Evolutionary conservation across 2,888 invertebrate genomes (phyloP).

Genomic region (Phyto melanocephala): DNA sequence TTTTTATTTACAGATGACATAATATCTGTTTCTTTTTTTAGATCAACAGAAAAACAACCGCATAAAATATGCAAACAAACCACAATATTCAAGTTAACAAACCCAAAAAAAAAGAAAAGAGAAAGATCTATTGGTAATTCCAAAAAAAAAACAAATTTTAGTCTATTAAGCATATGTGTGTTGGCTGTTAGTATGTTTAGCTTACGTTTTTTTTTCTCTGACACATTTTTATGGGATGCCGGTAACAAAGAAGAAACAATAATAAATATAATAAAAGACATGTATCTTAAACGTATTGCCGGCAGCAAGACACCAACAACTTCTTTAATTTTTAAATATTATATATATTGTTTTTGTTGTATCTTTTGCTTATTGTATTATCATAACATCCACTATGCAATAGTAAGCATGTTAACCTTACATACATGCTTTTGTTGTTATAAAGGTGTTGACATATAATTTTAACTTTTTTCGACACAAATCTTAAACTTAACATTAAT

Average conservation of each 20-base stretch:
- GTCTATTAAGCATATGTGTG: slow-evolving; percentile 2
- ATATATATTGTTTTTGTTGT: slow-evolving; percentile 10
- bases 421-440: no score
- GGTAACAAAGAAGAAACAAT: background rate
- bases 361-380: slow-evolving; percentile 45
- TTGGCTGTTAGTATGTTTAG: background rate
- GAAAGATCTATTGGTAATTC: slow-evolving; percentile 15
- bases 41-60: background rate
- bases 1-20: slow-evolving; percentile 65
- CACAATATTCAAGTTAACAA: slow-evolving; percentile 2
- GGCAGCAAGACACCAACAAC: slow-evolving; percentile 31
- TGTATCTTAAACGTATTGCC: slow-evolving; percentile 30
- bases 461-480: slow-evolving; percentile 17
- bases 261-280: background rate
- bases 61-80: slow-evolving; percentile 11
- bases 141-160: background rate
- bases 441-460: slow-evolving; percentile 55
- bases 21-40: slow-evolving; percentile 62
- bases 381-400: slow-evolving; percentile 44
- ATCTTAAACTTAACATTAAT: slow-evolving; percentile 29
- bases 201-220: slow-evolving; percentile 37
- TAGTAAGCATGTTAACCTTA: no score
- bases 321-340: background rate
- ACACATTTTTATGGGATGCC: slow-evolving; percentile 24
- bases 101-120: no score